phyloP scores from a whole-genome alignment of 92 coral and sea anemone genomes.

The Meandrina meandrites region DNA sequence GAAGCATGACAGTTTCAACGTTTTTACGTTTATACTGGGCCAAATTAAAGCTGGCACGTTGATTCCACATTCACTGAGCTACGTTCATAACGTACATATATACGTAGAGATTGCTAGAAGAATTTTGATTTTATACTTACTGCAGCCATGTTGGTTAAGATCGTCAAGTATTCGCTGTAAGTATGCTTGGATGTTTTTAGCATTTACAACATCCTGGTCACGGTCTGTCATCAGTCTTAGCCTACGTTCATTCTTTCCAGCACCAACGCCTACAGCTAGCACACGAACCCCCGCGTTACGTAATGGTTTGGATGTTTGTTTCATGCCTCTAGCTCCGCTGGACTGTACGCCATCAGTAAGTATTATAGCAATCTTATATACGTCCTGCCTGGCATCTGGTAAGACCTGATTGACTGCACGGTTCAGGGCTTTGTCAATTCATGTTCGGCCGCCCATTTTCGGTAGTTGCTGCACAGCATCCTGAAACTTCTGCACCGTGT shows the following conservation, averaged over 20 bases:
- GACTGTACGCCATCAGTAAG: conserved; percentile 2
- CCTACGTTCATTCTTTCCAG: background rate
- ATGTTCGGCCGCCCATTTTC: background rate
- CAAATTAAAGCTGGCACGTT: too few relatives aligned
- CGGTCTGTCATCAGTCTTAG: background rate
- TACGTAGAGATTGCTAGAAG: too few relatives aligned
- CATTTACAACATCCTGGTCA: background rate
- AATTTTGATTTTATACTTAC: too few relatives aligned
- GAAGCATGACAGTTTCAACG: too few relatives aligned
- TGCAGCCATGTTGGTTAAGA: background rate
- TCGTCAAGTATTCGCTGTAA: background rate
- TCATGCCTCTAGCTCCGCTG: background rate
- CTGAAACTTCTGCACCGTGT: background rate
- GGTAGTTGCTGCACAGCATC: background rate
- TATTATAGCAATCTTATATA: background rate
- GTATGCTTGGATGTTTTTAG: background rate
- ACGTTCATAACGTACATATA: too few relatives aligned
- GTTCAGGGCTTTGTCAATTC: background rate
- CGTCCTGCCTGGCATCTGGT: background rate
- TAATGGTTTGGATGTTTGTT: background rate
- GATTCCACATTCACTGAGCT: too few relatives aligned
- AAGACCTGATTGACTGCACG: background rate
- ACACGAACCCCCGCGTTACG: background rate
- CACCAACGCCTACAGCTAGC: conserved; percentile 2
- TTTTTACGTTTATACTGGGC: too few relatives aligned